phyloP scores from a whole-genome alignment of 2,797 vertebrate species.

The Intellagama lesueurii region DNA sequence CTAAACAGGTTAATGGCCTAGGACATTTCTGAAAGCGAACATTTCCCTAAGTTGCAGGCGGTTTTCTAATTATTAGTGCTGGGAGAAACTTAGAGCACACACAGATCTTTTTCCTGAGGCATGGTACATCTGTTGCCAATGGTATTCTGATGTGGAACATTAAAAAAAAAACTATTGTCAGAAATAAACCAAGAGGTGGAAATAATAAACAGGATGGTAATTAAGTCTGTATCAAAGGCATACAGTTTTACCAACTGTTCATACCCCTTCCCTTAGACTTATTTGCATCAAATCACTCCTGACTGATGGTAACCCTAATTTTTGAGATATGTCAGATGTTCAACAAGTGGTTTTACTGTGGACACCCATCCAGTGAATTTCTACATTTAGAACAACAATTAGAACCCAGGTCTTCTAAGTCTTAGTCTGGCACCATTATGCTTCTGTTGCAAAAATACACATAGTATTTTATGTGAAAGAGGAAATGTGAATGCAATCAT shows the following conservation, averaged over 20 bases:
- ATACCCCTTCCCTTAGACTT: background rate
- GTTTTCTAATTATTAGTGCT: background rate
- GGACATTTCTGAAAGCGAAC: accelerated
- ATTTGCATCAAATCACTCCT: too few relatives aligned
- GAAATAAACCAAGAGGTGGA: too few relatives aligned
- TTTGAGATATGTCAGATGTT: too few relatives aligned
- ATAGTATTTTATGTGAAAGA: too few relatives aligned
- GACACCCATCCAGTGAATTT: too few relatives aligned
- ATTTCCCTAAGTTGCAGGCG: background rate
- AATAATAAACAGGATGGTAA: too few relatives aligned
- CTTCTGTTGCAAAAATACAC: too few relatives aligned
- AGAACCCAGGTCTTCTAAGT: background rate
- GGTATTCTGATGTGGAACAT: background rate
- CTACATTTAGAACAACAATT: background rate
- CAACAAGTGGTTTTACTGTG: too few relatives aligned
- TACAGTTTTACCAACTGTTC: background rate
- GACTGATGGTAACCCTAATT: too few relatives aligned
- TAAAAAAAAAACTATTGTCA: background rate
- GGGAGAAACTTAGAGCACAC: background rate
- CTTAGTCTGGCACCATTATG: too few relatives aligned
- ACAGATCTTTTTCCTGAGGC: background rate
- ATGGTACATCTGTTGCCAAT: background rate
- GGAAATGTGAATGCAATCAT: too few relatives aligned
- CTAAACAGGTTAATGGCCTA: accelerated
- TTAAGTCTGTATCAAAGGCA: background rate